A percentile compares a stretch with the other conserved stretches of the same genome.
Evolutionary conservation across 2,888 invertebrate genomes (phyloP).

Genomic region (Cheilosia pagana): DNA sequence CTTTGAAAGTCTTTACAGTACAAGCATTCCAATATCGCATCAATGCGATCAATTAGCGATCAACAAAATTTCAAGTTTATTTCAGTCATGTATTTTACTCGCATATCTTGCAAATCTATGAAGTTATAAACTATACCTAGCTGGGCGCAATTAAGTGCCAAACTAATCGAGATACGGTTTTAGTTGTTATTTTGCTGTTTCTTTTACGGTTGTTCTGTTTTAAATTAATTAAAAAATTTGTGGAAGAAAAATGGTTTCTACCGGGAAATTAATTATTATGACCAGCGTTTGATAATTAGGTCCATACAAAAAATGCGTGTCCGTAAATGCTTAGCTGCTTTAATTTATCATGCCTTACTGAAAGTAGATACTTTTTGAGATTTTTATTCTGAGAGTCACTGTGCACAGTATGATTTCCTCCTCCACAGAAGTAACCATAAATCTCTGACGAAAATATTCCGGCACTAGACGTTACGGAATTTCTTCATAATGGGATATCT

Average conservation of each 20-base stretch:
- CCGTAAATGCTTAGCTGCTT: too few species aligned
- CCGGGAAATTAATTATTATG: conserved; percentile 9
- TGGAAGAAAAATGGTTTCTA: not conserved
- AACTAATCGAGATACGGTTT: not conserved
- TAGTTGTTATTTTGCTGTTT: too few species aligned
- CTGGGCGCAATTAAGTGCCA: conserved; percentile 2
- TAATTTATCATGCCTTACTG: too few species aligned
- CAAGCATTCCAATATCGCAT: conserved; percentile 25
- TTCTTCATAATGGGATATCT: too few species aligned
- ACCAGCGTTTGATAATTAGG: not conserved
- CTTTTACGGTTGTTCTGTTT: not conserved
- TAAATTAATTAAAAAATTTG: not conserved
- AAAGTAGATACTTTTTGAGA: too few species aligned
- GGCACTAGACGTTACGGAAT: too few species aligned
- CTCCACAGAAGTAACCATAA: too few species aligned
- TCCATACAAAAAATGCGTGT: not conserved
- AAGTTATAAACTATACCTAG: not conserved
- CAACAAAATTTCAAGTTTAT: conserved; percentile 30
- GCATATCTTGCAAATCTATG: conserved; percentile 10
- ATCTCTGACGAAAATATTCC: too few species aligned
- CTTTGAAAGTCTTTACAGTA: conserved; percentile 14
- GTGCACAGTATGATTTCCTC: too few species aligned
- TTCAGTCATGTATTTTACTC: not conserved
- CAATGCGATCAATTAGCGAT: conserved; percentile 25
- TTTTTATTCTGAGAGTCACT: too few species aligned